These are phyloP conservation scores for Chaetops frenatus DNA, from an alignment of 2,113 vertebrate genomes.

Conservation along the genomic window DNA sequence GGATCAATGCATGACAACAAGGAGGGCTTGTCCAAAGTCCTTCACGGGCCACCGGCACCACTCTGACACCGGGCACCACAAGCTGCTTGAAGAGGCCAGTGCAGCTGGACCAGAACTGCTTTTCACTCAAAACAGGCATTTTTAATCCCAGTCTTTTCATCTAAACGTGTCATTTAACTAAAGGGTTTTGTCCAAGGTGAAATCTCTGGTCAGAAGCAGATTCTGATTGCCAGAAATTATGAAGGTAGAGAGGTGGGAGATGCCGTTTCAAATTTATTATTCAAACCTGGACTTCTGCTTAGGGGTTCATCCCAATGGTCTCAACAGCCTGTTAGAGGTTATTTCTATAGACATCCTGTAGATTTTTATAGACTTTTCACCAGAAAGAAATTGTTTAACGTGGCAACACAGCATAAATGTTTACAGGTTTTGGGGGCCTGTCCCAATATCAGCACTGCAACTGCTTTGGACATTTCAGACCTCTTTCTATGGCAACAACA, in stretches of 20 bases:
- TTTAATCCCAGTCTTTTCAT: background rate
- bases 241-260: background rate
- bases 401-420: background rate
- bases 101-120: background rate
- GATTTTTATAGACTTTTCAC: background rate
- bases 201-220: background rate
- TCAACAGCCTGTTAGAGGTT: background rate
- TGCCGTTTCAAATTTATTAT: background rate
- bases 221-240: background rate
- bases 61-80: background rate
- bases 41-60: background rate
- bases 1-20: background rate
- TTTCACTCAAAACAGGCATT: background rate
- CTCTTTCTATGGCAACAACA: background rate
- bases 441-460: background rate
- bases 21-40: background rate
- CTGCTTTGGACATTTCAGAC: background rate
- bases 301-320: background rate
- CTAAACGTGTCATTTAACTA: background rate
- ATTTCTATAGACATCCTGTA: background rate
- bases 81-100: background rate
- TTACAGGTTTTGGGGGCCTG: fast-evolving
- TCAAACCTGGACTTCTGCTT: background rate
- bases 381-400: background rate
- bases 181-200: background rate